Evolutionary conservation across 2,888 invertebrate genomes (phyloP).

Genomic region (Thyatira batis): DNA sequence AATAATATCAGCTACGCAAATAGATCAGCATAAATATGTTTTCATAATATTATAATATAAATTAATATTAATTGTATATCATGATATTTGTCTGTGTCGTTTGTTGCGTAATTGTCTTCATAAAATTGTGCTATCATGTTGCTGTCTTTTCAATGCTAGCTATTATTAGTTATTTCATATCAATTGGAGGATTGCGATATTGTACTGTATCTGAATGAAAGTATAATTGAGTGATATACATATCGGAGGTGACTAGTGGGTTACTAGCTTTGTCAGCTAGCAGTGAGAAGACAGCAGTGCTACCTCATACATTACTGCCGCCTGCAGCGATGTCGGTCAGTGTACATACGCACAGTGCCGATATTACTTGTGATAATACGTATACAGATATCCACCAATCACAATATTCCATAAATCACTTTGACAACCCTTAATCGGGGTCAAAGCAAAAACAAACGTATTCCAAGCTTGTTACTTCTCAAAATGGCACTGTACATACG

Average conservation of each 20-base stretch:
- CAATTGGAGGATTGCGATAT: not conserved
- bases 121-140: constrained; percentile 54
- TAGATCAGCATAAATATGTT: constrained; percentile 55
- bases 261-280: constrained; percentile 23
- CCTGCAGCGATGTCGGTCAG: constrained; percentile 7
- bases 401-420: not conserved
- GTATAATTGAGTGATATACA: not conserved
- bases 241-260: not conserved
- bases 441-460: not conserved
- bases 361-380: not conserved
- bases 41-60: constrained; percentile 37
- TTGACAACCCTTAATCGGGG: not conserved
- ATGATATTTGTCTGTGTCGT: constrained; percentile 51
- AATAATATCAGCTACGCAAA: constrained; percentile 66
- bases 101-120: constrained; percentile 64
- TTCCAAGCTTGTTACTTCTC: not conserved
- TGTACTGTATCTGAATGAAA: not conserved
- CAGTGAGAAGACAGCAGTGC: constrained; percentile 43
- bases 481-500: not conserved
- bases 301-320: constrained; percentile 19
- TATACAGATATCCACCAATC: not conserved
- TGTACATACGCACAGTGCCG: constrained; percentile 11
- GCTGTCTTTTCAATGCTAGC: constrained; percentile 52
- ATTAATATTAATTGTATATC: constrained; percentile 47
- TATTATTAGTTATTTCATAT: constrained; percentile 13